phyloP scores from a whole-genome alignment of 2,113 vertebrate genomes.

The Rhea americana region DNA sequence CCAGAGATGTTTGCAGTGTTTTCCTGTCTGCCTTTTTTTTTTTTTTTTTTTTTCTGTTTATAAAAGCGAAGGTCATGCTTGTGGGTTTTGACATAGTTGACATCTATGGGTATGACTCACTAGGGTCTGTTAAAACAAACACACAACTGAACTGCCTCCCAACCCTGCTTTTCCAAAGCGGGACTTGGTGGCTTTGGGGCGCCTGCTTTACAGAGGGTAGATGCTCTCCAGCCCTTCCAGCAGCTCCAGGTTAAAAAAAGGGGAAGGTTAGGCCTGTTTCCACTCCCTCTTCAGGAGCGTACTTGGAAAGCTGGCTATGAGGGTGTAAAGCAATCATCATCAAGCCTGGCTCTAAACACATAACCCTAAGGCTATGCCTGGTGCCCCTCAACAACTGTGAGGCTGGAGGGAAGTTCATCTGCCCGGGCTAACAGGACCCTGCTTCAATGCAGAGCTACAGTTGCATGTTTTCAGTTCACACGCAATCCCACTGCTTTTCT shows the following conservation, averaged over 20 bases:
- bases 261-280: not conserved
- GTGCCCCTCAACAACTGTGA: not conserved
- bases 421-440: accelerated
- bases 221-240: not conserved
- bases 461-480: not conserved
- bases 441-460: accelerated
- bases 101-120: not conserved
- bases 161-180: accelerated
- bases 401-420: not conserved
- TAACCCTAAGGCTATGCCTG: not conserved
- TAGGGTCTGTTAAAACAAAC: not conserved
- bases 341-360: not conserved
- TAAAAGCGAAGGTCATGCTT: not conserved
- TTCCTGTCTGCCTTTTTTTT: not conserved
- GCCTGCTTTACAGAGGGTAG: not conserved
- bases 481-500: not conserved
- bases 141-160: not conserved
- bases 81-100: not conserved
- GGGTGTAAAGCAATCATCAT: accelerated
- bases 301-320: not conserved
- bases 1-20: accelerated
- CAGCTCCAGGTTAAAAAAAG: not conserved
- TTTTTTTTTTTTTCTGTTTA: not conserved
- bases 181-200: accelerated
- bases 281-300: accelerated